These are phyloP conservation scores for Phataginus tetradactyla DNA, from an alignment of 2,797 vertebrate genomes.

Conservation along the genomic window DNA sequence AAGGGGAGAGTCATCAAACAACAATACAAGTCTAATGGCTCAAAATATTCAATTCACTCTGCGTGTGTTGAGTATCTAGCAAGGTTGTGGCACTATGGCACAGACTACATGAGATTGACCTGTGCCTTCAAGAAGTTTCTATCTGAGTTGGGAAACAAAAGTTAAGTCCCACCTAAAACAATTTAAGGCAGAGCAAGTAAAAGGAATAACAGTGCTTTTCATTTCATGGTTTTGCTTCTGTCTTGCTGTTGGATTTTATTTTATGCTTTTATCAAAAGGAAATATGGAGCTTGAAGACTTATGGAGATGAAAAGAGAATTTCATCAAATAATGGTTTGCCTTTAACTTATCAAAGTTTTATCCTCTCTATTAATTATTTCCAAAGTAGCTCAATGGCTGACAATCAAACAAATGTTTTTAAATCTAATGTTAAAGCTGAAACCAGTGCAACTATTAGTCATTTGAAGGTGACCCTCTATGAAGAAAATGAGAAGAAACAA, in stretches of 20 bases:
- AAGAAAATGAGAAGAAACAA: constrained; percentile 62
- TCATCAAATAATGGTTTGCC: constrained; percentile 31
- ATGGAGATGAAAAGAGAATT: constrained; percentile 38
- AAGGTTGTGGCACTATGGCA: background rate
- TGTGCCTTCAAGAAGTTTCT: background rate
- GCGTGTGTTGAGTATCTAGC: background rate
- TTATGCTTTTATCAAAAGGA: constrained; percentile 13
- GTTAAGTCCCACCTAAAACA: background rate
- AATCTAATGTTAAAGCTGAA: constrained; percentile 18
- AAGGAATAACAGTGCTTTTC: constrained; percentile 1
- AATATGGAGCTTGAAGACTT: constrained; percentile 17
- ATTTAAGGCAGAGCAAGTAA: background rate
- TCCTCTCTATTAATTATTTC: constrained; percentile 12
- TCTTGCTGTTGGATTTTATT: constrained; percentile 2
- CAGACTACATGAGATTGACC: background rate
- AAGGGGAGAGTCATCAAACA: constrained; percentile 27
- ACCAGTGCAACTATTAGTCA: background rate
- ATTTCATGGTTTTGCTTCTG: background rate
- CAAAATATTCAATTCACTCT: background rate
- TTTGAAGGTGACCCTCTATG: constrained; percentile 60
- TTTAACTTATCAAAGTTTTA: constrained; percentile 10
- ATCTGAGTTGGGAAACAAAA: background rate
- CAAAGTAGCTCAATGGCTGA: background rate
- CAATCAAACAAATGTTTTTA: constrained; percentile 46
- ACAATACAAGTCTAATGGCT: background rate